Base-by-base conservation (phyloP, 1,140 invertebrate species). In the Ceratosolen solmsi region DNA sequence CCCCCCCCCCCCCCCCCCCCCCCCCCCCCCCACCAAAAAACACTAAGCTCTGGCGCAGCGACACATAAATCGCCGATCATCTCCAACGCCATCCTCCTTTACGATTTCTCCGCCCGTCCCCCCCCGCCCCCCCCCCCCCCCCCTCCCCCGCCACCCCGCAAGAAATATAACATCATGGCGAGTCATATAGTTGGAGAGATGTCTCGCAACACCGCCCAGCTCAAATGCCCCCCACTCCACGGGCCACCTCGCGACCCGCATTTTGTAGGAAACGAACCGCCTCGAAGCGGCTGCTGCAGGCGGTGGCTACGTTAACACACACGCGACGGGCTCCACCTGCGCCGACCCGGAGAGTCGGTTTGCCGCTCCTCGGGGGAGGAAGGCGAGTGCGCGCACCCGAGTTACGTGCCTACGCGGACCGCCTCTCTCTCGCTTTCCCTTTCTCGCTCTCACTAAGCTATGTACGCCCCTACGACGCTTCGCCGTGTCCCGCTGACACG, bases 141-240 rank as follows among this genome's bases (percentile, higher is more conserved):
- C 41, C 5, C 13, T 46, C 5, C 13, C 13, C 41, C 41, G n/a
- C n/a, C n/a, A n/a, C n/a, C n/a, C n/a, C n/a, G n/a, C 5, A 46
- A 30, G 11, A 27, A 60, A 60, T 60, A 60, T 60, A 27, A 56
- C 25, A 60, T 60, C 3, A 5, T 25, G n/a, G 25, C 25, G 56
- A 60, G n/a, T 60, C 25, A 15, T 30, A 15, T 60, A 60, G 7
- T 27, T 27, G 11, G 25, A 54, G 41, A 60, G 25, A 60, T 60
- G 25, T 30, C 15, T 4, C n/a, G 22, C n/a, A 72, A 72, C 70
- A 49, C 70, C 70, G 70, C 46, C 38, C 72, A 74, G 2, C 25
- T 74, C 0, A 25, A 56, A 56, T 56, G 51, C 36, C 27, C 68
- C 68, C 68, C 68, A 71, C 68, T 71, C 68, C 27, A 1, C 1